Evolutionary conservation across 2,113 vertebrate species (phyloP).

Genomic region (Nothocercus nigrocapillus): DNA sequence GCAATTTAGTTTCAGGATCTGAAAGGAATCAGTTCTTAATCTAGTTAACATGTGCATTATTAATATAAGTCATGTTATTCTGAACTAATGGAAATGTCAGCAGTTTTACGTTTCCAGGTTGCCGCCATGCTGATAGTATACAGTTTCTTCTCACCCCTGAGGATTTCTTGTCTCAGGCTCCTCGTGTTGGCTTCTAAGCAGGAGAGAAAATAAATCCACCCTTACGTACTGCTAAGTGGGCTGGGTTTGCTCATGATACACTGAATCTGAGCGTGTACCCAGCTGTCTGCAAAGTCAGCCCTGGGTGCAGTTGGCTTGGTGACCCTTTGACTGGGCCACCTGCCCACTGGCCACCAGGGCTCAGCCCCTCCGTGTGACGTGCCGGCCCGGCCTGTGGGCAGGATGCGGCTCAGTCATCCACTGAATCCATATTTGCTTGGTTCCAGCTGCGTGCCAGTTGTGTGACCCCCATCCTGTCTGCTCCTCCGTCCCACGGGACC

Average conservation of each 20-base stretch:
- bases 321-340: fast-evolving
- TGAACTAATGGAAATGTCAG: not conserved
- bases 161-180: not conserved
- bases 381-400: not conserved
- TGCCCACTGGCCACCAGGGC: fast-evolving
- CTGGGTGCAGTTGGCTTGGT: not conserved
- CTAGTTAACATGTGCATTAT: not conserved
- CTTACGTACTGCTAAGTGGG: fast-evolving
- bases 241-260: fast-evolving
- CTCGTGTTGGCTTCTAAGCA: not conserved
- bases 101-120: not conserved
- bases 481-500: not conserved
- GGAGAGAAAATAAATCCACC: not conserved
- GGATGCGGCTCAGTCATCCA: fast-evolving
- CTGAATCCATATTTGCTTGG: not conserved
- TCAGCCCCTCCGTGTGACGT: fast-evolving
- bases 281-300: fast-evolving
- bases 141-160: not conserved
- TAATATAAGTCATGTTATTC: not conserved
- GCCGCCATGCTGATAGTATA: not conserved
- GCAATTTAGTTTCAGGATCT: not conserved
- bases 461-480: not conserved
- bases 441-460: fast-evolving
- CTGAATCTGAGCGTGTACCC: not conserved
- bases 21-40: not conserved